Evolutionary conservation across 1,140 invertebrate species (phyloP).

Genomic region (Atopsyche davidsoni): DNA sequence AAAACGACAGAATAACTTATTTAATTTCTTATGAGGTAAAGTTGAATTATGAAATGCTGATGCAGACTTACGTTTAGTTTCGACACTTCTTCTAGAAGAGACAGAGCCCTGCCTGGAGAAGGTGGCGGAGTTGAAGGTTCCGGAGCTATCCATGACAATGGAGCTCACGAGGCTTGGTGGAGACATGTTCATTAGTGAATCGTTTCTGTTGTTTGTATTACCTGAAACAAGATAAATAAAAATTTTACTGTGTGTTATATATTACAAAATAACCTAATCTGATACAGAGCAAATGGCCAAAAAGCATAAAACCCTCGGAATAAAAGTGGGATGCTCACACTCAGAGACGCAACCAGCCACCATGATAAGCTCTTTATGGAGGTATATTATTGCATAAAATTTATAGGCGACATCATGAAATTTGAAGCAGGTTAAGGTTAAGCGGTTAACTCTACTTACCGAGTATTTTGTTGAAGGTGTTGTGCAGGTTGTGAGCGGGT

Average conservation of each 20-base stretch:
- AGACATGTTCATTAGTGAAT: slow-evolving; percentile 45
- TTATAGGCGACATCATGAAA: no score
- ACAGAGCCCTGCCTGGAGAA: slow-evolving; percentile 30
- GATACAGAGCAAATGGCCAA: not conserved
- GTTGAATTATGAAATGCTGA: not conserved
- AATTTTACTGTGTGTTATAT: not conserved
- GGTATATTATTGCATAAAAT: no score
- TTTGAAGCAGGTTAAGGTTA: not conserved
- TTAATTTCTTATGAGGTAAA: not conserved
- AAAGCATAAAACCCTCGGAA: no score
- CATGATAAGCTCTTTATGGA: no score
- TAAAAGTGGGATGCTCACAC: no score
- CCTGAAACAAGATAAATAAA: slow-evolving; percentile 15
- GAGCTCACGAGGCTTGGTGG: slow-evolving; percentile 46
- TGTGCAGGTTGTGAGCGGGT: slow-evolving; percentile 45
- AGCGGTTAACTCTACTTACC: slow-evolving; percentile 33
- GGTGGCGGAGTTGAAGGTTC: slow-evolving; percentile 43
- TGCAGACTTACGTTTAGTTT: slow-evolving; percentile 9
- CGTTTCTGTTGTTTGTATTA: slow-evolving; percentile 36
- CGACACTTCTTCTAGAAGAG: slow-evolving; percentile 11
- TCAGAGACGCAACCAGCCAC: no score
- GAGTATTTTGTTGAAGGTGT: slow-evolving; percentile 40
- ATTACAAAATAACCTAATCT: not conserved
- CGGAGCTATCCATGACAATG: slow-evolving; percentile 44
- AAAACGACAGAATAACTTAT: not conserved